Percentiles rank a stretch among this genome's conserved stretches.
Evolutionary conservation across 2,888 invertebrate species (phyloP).

Genomic region (Drosophila suboccidentalis): DNA sequence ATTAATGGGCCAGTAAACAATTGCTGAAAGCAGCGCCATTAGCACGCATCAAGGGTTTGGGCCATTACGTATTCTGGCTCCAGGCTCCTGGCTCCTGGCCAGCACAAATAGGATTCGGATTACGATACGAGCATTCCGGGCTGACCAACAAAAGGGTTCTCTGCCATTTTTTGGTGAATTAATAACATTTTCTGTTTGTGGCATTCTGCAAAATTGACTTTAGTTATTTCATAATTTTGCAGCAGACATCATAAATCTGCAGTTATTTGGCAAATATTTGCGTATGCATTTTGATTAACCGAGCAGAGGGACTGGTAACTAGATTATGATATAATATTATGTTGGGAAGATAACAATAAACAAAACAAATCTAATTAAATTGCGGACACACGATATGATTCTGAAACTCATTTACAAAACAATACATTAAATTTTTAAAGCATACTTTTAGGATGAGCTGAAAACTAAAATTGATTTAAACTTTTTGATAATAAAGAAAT

Average conservation of each 20-base stretch:
- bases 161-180: conserved; percentile 44
- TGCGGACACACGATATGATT: background rate
- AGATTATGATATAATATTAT: conserved; percentile 9
- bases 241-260: conserved; percentile 63
- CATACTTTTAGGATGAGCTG: conserved; percentile 1
- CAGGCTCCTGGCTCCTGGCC: background rate
- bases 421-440: background rate
- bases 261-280: conserved; percentile 42
- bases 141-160: conserved; percentile 28
- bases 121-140: conserved; percentile 8
- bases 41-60: conserved; percentile 60
- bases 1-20: conserved; percentile 82
- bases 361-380: background rate
- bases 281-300: conserved; percentile 38
- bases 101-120: conserved; percentile 11
- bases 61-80: conserved; percentile 23
- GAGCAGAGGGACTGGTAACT: background rate
- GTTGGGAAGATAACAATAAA: background rate
- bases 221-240: conserved; percentile 60
- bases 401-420: background rate
- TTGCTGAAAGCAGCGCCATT: conserved; percentile 78
- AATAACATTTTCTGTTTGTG: conserved; percentile 60
- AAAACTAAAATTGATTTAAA: background rate
- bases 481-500: background rate
- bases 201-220: conserved; percentile 56